phyloP scores from a whole-genome alignment of 2,113 vertebrate genomes.

The Opisthocomus hoazin region DNA sequence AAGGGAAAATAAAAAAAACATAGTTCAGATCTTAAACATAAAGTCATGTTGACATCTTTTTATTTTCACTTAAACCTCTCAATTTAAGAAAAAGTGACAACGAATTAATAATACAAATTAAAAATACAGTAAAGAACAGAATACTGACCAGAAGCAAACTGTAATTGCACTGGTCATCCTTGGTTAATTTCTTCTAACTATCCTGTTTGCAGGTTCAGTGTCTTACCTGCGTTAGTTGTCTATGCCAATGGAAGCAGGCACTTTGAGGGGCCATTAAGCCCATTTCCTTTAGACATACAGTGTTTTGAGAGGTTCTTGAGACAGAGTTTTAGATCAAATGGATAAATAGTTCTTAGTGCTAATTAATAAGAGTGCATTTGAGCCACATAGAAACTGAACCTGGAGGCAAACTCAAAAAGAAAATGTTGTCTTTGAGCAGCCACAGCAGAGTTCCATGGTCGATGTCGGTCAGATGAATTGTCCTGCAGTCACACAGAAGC shows the following conservation, averaged over 20 bases:
- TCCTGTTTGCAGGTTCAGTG: background rate
- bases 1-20: background rate
- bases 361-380: background rate
- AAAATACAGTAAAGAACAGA: background rate
- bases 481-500: background rate
- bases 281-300: background rate
- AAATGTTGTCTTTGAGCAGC: background rate
- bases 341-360: background rate
- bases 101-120: background rate
- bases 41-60: background rate
- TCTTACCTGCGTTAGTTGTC: background rate
- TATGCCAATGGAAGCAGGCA: background rate
- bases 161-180: background rate
- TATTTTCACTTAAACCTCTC: background rate
- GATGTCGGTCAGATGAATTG: background rate
- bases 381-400: background rate
- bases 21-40: background rate
- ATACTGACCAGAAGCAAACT: background rate
- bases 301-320: background rate
- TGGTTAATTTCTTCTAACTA: background rate
- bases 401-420: background rate
- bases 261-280: background rate
- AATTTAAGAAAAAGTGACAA: background rate
- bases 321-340: background rate
- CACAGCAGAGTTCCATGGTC: fast-evolving